Conservation (phyloP, 2,113 vertebrate species). For the Halichoeres trimaculatus region DNA sequence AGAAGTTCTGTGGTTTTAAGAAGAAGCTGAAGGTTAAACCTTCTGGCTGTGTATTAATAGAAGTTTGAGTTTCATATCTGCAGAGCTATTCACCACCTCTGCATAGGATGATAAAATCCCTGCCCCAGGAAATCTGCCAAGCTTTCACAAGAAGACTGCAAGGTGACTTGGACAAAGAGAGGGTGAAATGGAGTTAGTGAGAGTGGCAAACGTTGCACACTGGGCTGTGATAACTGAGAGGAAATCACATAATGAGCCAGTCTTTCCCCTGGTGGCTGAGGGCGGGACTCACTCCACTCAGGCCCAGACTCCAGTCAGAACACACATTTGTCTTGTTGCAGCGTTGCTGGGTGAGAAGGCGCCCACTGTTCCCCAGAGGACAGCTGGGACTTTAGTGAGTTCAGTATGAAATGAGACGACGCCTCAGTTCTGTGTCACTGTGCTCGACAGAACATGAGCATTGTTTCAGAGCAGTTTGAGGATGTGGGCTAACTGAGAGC, state of each 20-base stretch:
- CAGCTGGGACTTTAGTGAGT: neutral
- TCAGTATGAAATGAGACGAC: neutral
- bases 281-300: neutral
- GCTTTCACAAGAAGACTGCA: neutral
- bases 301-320: slow-evolving; percentile 1
- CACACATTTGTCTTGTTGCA: neutral
- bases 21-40: neutral
- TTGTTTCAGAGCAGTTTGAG: neutral
- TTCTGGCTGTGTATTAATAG: neutral
- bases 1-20: neutral
- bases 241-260: neutral
- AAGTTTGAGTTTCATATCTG: neutral
- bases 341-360: neutral
- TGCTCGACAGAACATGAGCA: neutral
- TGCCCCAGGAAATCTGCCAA: neutral
- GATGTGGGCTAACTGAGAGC: neutral
- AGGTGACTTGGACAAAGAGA: neutral
- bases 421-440: neutral
- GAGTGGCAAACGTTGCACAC: neutral
- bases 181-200: neutral
- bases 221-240: neutral
- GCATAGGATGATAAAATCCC: neutral
- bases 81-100: neutral
- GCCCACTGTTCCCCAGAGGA: neutral
- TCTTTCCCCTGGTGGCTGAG: neutral